Conservation (phyloP, 2,113 vertebrate species). For the Anguilla rostrata region DNA sequence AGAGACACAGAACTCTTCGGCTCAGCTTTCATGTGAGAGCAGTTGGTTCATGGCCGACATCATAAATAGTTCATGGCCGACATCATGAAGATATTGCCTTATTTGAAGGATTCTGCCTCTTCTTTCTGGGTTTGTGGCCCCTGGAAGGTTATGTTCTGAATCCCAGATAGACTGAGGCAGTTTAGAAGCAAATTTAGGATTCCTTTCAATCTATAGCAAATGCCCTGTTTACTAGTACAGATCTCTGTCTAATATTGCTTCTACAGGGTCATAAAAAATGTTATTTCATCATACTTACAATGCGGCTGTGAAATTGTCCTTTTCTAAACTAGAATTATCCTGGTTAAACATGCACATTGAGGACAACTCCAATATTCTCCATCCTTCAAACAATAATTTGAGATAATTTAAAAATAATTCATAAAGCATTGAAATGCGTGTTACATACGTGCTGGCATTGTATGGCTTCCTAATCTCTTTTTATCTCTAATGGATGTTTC, state of each 20-base stretch:
- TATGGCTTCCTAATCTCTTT: constrained; percentile 39
- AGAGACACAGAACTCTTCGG: no score
- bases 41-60: no score
- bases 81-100: no score
- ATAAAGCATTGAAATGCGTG: constrained; percentile 33
- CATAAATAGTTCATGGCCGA: no score
- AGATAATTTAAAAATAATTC: neutral
- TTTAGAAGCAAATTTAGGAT: constrained; percentile 5
- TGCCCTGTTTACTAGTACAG: constrained; percentile 50
- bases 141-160: no score
- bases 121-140: no score
- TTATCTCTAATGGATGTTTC: constrained; percentile 61
- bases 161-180: no score
- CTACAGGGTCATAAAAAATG: constrained; percentile 15
- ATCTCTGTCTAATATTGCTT: constrained; percentile 57
- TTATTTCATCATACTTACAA: no score
- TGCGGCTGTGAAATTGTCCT: constrained; percentile 48
- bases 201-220: constrained; percentile 52
- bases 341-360: constrained; percentile 66
- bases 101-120: no score
- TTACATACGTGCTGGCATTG: constrained; percentile 37
- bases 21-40: no score
- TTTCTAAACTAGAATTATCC: constrained; percentile 49
- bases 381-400: neutral
- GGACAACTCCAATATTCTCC: neutral